phyloP scores from a whole-genome alignment of 2,888 invertebrate genomes.

The Lycocerus yunnanus region DNA sequence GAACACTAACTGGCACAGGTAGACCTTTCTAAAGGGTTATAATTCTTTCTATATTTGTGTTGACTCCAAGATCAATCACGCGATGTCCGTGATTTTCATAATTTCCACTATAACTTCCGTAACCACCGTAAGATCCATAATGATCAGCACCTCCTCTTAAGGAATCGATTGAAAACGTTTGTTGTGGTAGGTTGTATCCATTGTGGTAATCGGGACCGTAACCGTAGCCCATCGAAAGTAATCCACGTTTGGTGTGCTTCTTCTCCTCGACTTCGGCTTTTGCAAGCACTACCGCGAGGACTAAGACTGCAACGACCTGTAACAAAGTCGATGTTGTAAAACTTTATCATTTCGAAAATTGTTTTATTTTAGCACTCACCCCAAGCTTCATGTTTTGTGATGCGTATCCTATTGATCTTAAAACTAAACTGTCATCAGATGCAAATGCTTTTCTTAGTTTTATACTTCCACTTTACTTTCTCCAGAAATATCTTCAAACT shows the following conservation, averaged over 20 bases:
- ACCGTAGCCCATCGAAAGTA: constrained; percentile 78
- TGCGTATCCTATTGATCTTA: constrained; percentile 56
- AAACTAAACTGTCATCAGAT: constrained; percentile 63
- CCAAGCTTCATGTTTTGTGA: constrained; percentile 58
- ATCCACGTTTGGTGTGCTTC: constrained; percentile 82
- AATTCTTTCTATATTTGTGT: constrained; percentile 64
- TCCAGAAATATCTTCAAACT: constrained; percentile 50
- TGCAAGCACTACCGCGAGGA: constrained; percentile 69
- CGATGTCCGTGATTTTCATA: constrained; percentile 37
- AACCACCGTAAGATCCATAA: constrained; percentile 58
- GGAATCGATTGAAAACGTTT: constrained; percentile 14
- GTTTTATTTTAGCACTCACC: constrained; percentile 55
- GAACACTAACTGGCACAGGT: constrained; percentile 67
- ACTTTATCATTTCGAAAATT: not conserved
- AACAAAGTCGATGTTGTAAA: constrained; percentile 20
- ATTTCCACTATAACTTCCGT: constrained; percentile 43
- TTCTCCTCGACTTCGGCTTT: constrained; percentile 71
- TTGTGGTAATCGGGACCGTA: constrained; percentile 78
- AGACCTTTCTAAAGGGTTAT: constrained; percentile 70
- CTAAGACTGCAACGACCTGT: constrained; percentile 58
- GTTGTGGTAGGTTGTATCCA: constrained; percentile 60
- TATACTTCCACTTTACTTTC: constrained; percentile 63
- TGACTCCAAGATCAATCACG: constrained; percentile 50
- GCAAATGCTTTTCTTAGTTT: constrained; percentile 59
- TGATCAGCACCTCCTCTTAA: constrained; percentile 63